Percentiles rank a stretch among this genome's conserved stretches.
Conservation (phyloP, 2,888 invertebrate species). For the Fragum fragum region DNA sequence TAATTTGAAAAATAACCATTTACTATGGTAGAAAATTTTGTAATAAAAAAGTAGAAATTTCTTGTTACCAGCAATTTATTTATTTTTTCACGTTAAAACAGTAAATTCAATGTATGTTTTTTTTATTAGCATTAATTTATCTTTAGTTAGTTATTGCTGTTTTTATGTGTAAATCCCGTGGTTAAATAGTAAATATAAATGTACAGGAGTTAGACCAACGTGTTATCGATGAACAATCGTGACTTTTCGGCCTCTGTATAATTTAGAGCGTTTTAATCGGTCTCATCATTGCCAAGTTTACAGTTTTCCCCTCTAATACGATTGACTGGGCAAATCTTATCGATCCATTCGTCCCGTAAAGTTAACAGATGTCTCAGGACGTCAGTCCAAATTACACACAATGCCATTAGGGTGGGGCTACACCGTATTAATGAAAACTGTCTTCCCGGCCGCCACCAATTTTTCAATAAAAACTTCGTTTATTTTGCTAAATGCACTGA, state of each 20-base stretch:
- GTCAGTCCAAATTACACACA: slow-evolving; percentile 70
- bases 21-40: too few species aligned
- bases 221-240: slow-evolving; percentile 3
- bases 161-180: too few species aligned
- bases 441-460: slow-evolving; percentile 45
- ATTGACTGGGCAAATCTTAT: slow-evolving; percentile 76
- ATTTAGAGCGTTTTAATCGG: slow-evolving; percentile 78
- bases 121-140: too few species aligned
- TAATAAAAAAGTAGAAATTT: too few species aligned
- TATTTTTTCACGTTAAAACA: too few species aligned
- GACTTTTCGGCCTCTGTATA: slow-evolving; percentile 67
- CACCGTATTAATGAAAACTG: slow-evolving; percentile 59
- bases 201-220: background rate
- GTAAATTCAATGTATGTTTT: too few species aligned
- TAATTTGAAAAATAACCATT: too few species aligned
- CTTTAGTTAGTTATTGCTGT: too few species aligned
- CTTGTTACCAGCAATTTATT: too few species aligned
- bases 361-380: slow-evolving; percentile 74
- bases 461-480: slow-evolving; percentile 67
- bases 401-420: slow-evolving; percentile 71
- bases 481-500: slow-evolving; percentile 60
- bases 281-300: slow-evolving; percentile 71
- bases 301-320: slow-evolving; percentile 71
- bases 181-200: too few species aligned
- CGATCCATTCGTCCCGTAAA: slow-evolving; percentile 70